Evolutionary conservation across 2,113 vertebrate genomes (phyloP).

Genomic region (Excalfactoria chinensis): DNA sequence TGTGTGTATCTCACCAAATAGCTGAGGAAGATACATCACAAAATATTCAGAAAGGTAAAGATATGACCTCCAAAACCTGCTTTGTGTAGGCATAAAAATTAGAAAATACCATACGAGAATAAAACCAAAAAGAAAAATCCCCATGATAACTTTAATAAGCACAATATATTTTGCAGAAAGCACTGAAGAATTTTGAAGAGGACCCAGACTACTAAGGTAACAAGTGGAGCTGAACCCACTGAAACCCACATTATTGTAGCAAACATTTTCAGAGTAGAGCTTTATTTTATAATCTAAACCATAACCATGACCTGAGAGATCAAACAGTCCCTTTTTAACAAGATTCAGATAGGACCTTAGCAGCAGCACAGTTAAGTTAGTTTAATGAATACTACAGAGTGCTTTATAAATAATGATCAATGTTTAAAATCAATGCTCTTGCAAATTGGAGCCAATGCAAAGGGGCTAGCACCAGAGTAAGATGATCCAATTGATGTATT

Average conservation of each 20-base stretch:
- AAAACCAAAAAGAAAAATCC: not conserved
- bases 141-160: not conserved
- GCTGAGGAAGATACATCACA: not conserved
- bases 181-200: not conserved
- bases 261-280: not conserved
- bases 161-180: not conserved
- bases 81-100: not conserved
- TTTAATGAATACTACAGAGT: conserved; percentile 30
- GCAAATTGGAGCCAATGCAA: conserved; percentile 44
- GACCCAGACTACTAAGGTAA: not conserved
- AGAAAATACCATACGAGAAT: not conserved
- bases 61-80: not conserved
- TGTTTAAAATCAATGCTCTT: conserved; percentile 56
- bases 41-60: not conserved
- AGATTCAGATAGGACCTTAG: not conserved
- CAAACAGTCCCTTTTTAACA: not conserved
- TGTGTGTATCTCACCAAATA: not conserved
- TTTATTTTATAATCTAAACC: not conserved
- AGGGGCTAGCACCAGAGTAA: not conserved
- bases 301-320: not conserved
- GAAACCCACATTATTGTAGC: not conserved
- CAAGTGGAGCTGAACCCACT: not conserved
- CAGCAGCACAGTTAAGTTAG: not conserved
- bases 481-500: conserved; percentile 27
- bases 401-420: conserved; percentile 33